A percentile compares a stretch with the other conserved stretches of the same genome.
Evolutionary conservation across 2,113 vertebrate genomes (phyloP).

Genomic region (Neodon shergylaensis): DNA sequence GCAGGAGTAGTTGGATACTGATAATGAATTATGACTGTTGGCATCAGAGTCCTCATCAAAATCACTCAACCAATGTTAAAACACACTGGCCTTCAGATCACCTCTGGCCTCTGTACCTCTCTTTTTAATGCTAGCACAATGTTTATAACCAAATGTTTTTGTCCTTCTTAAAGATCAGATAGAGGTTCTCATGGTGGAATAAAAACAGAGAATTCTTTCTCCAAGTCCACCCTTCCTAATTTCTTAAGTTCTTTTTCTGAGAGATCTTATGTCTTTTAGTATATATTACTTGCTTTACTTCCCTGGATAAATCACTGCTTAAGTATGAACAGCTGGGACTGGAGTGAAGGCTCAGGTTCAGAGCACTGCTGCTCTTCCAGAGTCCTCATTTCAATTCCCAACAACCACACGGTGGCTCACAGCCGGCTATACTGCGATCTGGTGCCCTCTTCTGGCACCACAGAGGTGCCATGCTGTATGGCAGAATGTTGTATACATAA

Average conservation of each 20-base stretch:
- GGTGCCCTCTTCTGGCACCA: no score
- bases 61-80: not conserved
- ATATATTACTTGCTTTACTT: not conserved
- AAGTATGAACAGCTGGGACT: slow-evolving; percentile 1
- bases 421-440: no score
- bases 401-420: no score
- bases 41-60: not conserved
- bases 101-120: not conserved
- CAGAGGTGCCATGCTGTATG: no score
- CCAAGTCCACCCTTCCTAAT: not conserved
- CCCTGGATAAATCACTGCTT: not conserved
- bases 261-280: not conserved
- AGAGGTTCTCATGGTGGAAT: not conserved
- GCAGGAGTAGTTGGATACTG: not conserved
- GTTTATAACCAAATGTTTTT: not conserved
- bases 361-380: no score
- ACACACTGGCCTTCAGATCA: not conserved
- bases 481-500: no score
- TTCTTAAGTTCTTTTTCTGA: not conserved
- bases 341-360: no score
- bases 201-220: not conserved
- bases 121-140: not conserved
- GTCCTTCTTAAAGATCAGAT: not conserved
- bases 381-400: no score
- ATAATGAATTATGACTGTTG: not conserved